Evolutionary conservation across 2,888 invertebrate genomes (phyloP).

Genomic region (Cheilosia impressa): DNA sequence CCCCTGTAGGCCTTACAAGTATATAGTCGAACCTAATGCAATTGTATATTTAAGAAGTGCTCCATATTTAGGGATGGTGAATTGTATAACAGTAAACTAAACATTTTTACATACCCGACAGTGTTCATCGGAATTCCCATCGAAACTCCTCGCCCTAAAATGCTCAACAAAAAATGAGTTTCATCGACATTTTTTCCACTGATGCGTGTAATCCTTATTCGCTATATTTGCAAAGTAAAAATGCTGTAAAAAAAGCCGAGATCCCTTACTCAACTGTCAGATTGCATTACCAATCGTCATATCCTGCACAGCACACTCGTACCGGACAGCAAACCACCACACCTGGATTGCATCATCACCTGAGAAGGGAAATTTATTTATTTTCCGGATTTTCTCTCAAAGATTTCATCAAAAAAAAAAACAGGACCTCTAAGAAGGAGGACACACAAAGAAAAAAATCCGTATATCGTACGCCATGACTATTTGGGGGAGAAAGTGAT

Average conservation of each 20-base stretch:
- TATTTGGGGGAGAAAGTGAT: conserved; percentile 71
- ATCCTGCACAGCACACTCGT: conserved; percentile 47
- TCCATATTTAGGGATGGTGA: too few relatives aligned
- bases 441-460: conserved; percentile 11
- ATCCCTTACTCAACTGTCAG: conserved; percentile 59
- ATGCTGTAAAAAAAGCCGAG: conserved; percentile 28
- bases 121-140: too few relatives aligned
- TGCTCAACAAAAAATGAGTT: not conserved
- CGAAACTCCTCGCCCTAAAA: too few relatives aligned
- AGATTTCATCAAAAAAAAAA: conserved; percentile 18
- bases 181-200: conserved; percentile 9
- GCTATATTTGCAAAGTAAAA: conserved; percentile 48
- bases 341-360: conserved; percentile 48
- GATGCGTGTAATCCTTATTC: conserved; percentile 49
- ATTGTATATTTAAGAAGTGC: too few relatives aligned
- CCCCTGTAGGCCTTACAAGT: too few relatives aligned
- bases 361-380: conserved; percentile 52
- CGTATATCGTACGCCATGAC: conserved; percentile 41
- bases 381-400: conserved; percentile 48
- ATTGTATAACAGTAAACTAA: too few relatives aligned
- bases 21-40: too few relatives aligned
- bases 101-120: too few relatives aligned
- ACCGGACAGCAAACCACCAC: conserved; percentile 41
- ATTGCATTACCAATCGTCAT: conserved; percentile 63
- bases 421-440: conserved; percentile 20